phyloP scores from a whole-genome alignment of 2,797 vertebrate genomes.

The Pangasius larnaudii region DNA sequence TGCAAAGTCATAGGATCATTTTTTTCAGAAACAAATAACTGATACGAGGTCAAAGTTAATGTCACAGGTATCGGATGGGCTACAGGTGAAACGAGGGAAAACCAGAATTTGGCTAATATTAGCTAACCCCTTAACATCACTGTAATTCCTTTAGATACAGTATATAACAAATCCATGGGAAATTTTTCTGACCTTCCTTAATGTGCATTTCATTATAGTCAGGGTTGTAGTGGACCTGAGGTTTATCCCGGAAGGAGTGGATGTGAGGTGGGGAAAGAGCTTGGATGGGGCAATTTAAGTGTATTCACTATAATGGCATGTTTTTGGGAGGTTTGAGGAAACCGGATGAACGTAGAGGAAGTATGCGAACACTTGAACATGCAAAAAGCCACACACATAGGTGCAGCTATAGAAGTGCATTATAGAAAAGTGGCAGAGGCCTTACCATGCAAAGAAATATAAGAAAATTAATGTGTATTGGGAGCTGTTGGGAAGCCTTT shows the following conservation, averaged over 20 bases:
- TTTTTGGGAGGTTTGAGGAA: not conserved
- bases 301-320: not conserved
- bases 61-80: not conserved
- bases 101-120: not conserved
- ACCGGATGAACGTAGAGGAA: not conserved
- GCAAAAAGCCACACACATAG: not conserved
- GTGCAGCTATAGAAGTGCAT: too few relatives aligned
- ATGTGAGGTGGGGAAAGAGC: not conserved
- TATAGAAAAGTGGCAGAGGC: too few relatives aligned
- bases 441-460: too few relatives aligned
- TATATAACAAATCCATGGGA: not conserved
- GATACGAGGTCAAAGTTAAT: not conserved
- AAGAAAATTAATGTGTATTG: too few relatives aligned
- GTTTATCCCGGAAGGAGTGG: not conserved
- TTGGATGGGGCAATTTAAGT: not conserved
- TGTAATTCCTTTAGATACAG: not conserved
- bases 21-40: not conserved
- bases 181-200: not conserved
- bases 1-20: not conserved
- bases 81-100: not conserved
- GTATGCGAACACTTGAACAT: not conserved
- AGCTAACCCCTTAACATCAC: not conserved
- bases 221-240: not conserved
- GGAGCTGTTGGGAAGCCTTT: too few relatives aligned
- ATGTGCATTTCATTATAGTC: not conserved